Percentiles rank a stretch among this genome's conserved stretches.
Conservation (phyloP, 1,140 invertebrate genomes). For the Megalonaias nervosa region DNA sequence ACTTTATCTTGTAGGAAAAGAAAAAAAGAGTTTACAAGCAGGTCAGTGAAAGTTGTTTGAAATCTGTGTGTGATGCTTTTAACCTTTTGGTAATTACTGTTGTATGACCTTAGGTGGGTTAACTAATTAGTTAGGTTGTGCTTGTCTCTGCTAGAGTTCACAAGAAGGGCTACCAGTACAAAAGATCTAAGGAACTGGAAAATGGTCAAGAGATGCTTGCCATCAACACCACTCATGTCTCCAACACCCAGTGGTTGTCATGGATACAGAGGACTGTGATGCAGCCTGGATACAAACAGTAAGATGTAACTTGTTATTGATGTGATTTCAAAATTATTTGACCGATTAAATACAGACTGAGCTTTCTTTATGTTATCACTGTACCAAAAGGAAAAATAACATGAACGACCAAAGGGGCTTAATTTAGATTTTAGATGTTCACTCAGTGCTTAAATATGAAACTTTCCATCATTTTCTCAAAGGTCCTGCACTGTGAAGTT, state of each 20-base stretch:
- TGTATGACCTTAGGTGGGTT: too few species aligned
- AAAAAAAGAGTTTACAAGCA: too few species aligned
- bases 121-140: neutral
- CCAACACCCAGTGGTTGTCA: constrained; percentile 63
- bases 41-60: too few species aligned
- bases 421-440: too few species aligned
- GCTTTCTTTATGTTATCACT: neutral
- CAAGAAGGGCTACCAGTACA: constrained; percentile 54
- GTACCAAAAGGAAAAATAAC: too few species aligned
- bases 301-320: constrained; percentile 1
- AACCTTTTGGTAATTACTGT: too few species aligned
- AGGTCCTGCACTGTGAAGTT: too few species aligned
- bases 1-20: too few species aligned
- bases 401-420: too few species aligned
- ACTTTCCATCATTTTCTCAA: too few species aligned
- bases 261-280: constrained; percentile 59
- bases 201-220: neutral
- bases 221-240: constrained; percentile 14
- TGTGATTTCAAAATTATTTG: neutral
- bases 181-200: constrained; percentile 29
- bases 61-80: too few species aligned
- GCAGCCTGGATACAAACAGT: constrained; percentile 55
- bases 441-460: too few species aligned
- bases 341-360: neutral
- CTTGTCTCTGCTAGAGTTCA: constrained; percentile 47